Base-by-base conservation (phyloP, 2,113 vertebrate genomes). In the Perca schrenkii region DNA sequence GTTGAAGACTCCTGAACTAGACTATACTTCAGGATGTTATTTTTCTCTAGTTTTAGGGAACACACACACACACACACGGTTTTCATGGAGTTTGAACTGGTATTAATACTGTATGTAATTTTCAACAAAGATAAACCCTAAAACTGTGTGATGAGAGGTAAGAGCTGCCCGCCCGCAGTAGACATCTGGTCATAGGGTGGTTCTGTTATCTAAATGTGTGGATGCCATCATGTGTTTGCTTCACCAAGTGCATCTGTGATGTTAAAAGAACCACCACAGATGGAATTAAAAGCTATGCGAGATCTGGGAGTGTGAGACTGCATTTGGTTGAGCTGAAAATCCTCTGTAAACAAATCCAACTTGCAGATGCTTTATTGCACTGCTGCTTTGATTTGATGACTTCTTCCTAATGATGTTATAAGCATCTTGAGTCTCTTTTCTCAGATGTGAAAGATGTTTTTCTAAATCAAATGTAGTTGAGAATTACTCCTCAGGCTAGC, bases 101-200 rank as follows among this genome's bases (percentile, higher is more conserved):
- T 88, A 88, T n/a, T 57, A 65, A 75, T 80, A 28, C 28, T 28
- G 28, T 2, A 62, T 83, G 85, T 78, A 22, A 85, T 75, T 86
- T 75, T 56, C 81, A 78, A 86, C 67, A 90, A 81, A 85, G 60
- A 90, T 71, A 75, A 90, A 87, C 36, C 73, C 60, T 56, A 57
- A 78, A 71, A n/a, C n/a, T n/a, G n/a, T n/a, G n/a, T n/a, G 1
- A 2, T 25, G 25, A 25, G 25, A 25, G 25, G 25, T 25, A 25
- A 25, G 25, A 25, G 25, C 28, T 28, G 28, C 28, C 25, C 2
- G 25, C 56, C 17, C 19, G 53, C 40, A 8, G 82, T 36, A 80
- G 86, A 80, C 86, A 86, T 90, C 81, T 90, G 87, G 74, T 81
- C 43, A 11, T 36, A 50, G 66, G 87, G 58, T 60, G 16, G 40